Evolutionary conservation across 1,140 invertebrate species (phyloP), one percentile per base, ranked within the genome.

Genomic region (Philopotamus ludificatus): DNA sequence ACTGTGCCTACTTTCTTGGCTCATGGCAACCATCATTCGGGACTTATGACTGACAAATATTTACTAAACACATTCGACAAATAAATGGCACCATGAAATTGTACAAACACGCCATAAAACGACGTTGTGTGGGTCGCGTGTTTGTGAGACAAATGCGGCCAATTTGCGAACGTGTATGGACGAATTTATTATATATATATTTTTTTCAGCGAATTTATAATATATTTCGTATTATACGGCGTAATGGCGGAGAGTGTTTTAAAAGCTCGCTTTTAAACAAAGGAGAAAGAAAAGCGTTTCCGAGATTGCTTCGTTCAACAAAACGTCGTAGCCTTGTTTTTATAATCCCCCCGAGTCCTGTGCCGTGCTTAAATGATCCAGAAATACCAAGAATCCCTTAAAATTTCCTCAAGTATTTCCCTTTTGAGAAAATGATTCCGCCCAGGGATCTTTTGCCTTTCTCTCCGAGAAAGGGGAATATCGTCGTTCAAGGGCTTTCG

Each of bases 321-420:
- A 66, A 66, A 66, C 64, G 68, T 66, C 68, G 45, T 50, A 70
- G 64, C 51, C 64, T 66, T 70, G 68, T 66, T 70, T 70, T 70
- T 70, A 70, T 70, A 70, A 70, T 70, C 68, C 68, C 68, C 68
- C 59, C 34, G 68, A 62, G 68, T 66, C 68, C 63, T 64, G 42
- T 54, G 63, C 55, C 23, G 60, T 25, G 64, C 68, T 70, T 70
- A 66, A 70, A 70, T 65, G 68, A 66, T 66, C 60, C 68, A 66
- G 68, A 70, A 70, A 70, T 70, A 66, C 68, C 68, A 50, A 63
- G 68, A 63, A 70, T 70, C 68, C 54, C 68, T 70, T 66, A 59
- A 70, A 66, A 65, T 69, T 69, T 62, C 53, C 63, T 54, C 53
- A 55, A 68, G 58, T 55, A 28, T 64, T 62, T 45, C 10, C 51